A percentile compares a stretch with the other conserved stretches of the same genome.
phyloP scores from a whole-genome alignment of 2,797 vertebrate genomes.

The Melopsittacus undulatus region DNA sequence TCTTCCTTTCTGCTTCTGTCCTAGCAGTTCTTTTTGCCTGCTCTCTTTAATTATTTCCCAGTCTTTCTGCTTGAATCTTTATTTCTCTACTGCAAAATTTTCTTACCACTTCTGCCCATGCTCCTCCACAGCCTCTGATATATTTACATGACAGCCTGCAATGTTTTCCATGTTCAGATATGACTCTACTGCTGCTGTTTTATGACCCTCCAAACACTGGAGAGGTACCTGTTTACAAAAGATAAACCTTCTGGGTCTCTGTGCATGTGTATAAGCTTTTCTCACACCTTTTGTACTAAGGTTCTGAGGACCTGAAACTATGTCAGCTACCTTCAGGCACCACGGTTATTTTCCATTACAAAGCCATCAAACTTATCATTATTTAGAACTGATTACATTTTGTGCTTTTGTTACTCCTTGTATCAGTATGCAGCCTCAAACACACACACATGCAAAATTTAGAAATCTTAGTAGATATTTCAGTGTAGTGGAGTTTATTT shows the following conservation, averaged over 20 bases:
- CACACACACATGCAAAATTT: background rate
- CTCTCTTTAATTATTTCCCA: constrained; percentile 45
- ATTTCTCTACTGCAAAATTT: background rate
- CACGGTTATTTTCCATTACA: too few species aligned
- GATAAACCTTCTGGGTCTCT: fast-evolving
- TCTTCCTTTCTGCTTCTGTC: constrained; percentile 47
- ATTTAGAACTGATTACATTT: too few species aligned
- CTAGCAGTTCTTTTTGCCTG: background rate
- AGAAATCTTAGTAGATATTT: background rate
- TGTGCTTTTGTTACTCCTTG: too few species aligned
- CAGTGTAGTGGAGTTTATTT: background rate
- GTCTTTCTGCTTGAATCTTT: background rate
- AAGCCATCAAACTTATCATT: too few species aligned
- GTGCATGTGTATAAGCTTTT: too few species aligned
- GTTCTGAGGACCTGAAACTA: too few species aligned
- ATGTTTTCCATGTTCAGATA: background rate
- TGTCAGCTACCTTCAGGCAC: too few species aligned
- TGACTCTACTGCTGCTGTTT: background rate
- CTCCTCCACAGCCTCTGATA: background rate
- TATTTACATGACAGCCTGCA: background rate
- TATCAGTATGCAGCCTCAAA: background rate
- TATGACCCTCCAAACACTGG: background rate
- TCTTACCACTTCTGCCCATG: background rate
- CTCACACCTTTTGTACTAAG: too few species aligned
- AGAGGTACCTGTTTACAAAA: background rate